Conservation (phyloP, 2,888 invertebrate species). For the Thecophora atra region DNA sequence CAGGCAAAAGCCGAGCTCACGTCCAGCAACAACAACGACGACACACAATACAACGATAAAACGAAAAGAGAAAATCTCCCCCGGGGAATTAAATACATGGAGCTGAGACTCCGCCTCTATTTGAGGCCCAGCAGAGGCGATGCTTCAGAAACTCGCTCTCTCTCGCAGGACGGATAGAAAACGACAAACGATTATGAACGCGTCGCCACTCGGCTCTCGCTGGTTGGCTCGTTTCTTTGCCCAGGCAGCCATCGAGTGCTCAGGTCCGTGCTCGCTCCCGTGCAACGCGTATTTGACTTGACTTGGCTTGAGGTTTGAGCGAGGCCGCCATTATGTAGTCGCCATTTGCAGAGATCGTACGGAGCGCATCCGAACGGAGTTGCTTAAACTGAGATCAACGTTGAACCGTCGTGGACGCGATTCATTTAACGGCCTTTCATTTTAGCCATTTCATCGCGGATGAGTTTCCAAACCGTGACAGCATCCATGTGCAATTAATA, state of each 20-base stretch:
- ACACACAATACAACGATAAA: conserved; percentile 23
- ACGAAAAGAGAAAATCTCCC: conserved; percentile 38
- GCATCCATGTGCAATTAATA: too few species aligned
- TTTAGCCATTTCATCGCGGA: neutral
- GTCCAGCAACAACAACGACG: conserved; percentile 36
- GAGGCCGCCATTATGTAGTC: conserved; percentile 40
- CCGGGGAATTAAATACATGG: conserved; percentile 27
- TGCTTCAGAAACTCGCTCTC: conserved; percentile 43
- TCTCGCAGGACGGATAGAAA: neutral
- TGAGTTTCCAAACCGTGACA: too few species aligned
- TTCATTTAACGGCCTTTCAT: neutral
- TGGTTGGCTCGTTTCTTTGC: conserved; percentile 44
- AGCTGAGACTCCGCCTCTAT: conserved; percentile 51
- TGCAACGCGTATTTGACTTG: conserved; percentile 46
- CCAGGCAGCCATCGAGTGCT: conserved; percentile 12
- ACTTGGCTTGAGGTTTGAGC: conserved; percentile 40
- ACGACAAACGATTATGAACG: neutral
- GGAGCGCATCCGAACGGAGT: conserved; percentile 50
- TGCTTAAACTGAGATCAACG: conserved; percentile 54
- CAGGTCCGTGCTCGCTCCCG: conserved; percentile 40
- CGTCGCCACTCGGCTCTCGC: conserved; percentile 41
- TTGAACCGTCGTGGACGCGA: conserved; percentile 49
- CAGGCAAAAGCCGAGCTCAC: conserved; percentile 38
- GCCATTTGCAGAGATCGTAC: conserved; percentile 46
- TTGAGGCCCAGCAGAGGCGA: conserved; percentile 38